Evolutionary conservation across 1,140 invertebrate species (phyloP).

Genomic region (Drosophila ercepeae): DNA sequence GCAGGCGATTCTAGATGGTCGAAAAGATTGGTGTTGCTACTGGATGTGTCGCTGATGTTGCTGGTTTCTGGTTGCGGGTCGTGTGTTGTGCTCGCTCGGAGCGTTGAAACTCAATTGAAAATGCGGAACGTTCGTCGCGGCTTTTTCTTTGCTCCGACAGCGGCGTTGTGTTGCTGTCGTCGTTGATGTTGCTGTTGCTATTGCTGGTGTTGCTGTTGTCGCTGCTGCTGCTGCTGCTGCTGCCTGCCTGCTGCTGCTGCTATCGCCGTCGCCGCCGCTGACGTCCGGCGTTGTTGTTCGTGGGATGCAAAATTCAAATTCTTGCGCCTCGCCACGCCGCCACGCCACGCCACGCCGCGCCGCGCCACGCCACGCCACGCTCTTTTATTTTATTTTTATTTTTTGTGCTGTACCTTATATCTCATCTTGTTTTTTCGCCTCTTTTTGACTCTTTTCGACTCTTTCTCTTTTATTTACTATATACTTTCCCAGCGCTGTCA

Average conservation of each 20-base stretch:
- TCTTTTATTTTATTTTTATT: constrained; percentile 6
- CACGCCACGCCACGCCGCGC: no score
- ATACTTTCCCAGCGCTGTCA: constrained; percentile 27
- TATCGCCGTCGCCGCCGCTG: constrained; percentile 11
- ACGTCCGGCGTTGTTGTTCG: constrained; percentile 29
- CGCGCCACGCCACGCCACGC: background rate
- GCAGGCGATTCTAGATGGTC: constrained; percentile 52
- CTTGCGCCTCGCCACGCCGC: no score
- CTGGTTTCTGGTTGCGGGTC: constrained; percentile 6
- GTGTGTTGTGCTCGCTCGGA: constrained; percentile 55
- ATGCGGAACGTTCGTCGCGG: constrained; percentile 54
- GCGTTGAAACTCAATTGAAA: constrained; percentile 78
- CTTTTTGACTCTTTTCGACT: constrained; percentile 2
- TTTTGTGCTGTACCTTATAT: constrained; percentile 66
- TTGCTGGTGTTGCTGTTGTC: background rate
- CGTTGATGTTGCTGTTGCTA: constrained; percentile 5
- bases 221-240: background rate
- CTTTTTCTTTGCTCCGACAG: constrained; percentile 68
- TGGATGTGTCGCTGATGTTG: background rate
- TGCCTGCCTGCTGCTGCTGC: constrained; percentile 8
- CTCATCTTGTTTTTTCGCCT: background rate
- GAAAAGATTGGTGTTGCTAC: constrained; percentile 7
- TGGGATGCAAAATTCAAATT: constrained; percentile 78
- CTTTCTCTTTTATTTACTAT: background rate
- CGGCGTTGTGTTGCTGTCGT: constrained; percentile 5